These are phyloP conservation scores for Scomberomorus guttatus DNA, from an alignment of 2,797 vertebrate species.

Conservation along the genomic window DNA sequence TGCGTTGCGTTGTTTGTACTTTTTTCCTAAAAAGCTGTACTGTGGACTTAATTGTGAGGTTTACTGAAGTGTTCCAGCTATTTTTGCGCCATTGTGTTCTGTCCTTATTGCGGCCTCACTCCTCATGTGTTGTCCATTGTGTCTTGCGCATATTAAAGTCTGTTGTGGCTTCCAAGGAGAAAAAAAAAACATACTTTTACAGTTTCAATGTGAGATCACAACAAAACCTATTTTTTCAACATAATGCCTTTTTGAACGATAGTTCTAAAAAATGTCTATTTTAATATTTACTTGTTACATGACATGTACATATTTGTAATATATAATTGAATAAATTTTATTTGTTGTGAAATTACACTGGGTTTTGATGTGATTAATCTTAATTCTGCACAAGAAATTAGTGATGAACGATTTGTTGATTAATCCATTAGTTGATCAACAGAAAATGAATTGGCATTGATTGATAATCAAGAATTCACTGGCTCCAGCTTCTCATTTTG, in stretches of 20 bases:
- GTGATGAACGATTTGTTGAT: background rate
- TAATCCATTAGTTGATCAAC: no score
- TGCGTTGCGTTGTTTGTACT: slow-evolving; percentile 90
- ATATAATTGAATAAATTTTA: slow-evolving; percentile 99
- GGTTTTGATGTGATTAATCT: background rate
- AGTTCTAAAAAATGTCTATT: slow-evolving; percentile 99
- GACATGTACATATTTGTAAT: slow-evolving; percentile 99
- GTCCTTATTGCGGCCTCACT: slow-evolving; percentile 78
- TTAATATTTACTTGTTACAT: slow-evolving; percentile 99
- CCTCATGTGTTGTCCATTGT: slow-evolving; percentile 87
- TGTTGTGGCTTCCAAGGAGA: slow-evolving; percentile 87
- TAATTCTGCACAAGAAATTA: background rate
- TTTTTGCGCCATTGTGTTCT: slow-evolving; percentile 83
- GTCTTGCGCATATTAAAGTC: slow-evolving; percentile 87
- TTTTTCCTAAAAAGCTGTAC: slow-evolving; percentile 85
- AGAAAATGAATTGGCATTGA: no score
- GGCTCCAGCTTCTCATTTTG: no score
- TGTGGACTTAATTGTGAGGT: slow-evolving; percentile 85
- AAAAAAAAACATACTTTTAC: slow-evolving; percentile 84
- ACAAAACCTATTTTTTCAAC: slow-evolving; percentile 94
- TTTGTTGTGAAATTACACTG: slow-evolving; percentile 93
- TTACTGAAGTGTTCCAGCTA: slow-evolving; percentile 86
- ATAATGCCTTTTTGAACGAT: slow-evolving; percentile 98
- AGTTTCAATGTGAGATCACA: slow-evolving; percentile 92
- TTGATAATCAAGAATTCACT: no score